Evolutionary conservation across 2,888 invertebrate species (phyloP), one percentile per base, ranked within the genome.

Genomic region (Drosophila falleni): DNA sequence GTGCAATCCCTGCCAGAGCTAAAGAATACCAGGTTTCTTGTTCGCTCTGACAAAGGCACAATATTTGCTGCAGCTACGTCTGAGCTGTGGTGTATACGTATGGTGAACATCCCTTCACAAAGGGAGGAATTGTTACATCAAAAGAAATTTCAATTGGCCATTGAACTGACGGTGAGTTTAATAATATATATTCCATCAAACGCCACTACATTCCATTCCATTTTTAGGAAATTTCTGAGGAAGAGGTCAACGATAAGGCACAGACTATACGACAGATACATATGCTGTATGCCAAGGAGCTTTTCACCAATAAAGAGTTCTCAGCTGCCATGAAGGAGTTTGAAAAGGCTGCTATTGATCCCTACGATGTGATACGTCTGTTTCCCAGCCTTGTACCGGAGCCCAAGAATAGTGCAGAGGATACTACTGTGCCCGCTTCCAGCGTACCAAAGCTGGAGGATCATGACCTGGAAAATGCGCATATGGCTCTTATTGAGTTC

Each of bases 131-230:
- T 99, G 53, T 93, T 99, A 11, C 96, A 96, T 78, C 96, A 97
- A 81, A 98, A 98, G 91, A 97, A 98, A 90, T 99, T 98, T 93
- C 97, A 98, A 91, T 93, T 99, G 63, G 99, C 99, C 2, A 94
- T 98, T 23, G 96, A 97, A 91, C 93, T 99, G 75, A 97, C 97
- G 61, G 98, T 98, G 93, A 94, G 95, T 94, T 50, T 8, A 8
- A 2, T 10, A 8, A 2, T 8, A 6, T 16, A 1, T 44, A 1
- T 15, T 6, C 39, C 3, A 0, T 1, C 0, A 6, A n/a, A 6
- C 16, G 3, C 4, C 0, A 53, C 6, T 19, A 44, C 19, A 5
- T n/a, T n/a, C n/a, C 0, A 9, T 16, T 42, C 0, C 2, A 15
- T 37, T 72, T 39, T 5, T 13, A 98, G 98, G 95, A 95, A 92